A percentile compares a stretch with the other conserved stretches of the same genome.
phyloP scores from a whole-genome alignment of 2,888 invertebrate species.

The Chymomyza fuscimana region DNA sequence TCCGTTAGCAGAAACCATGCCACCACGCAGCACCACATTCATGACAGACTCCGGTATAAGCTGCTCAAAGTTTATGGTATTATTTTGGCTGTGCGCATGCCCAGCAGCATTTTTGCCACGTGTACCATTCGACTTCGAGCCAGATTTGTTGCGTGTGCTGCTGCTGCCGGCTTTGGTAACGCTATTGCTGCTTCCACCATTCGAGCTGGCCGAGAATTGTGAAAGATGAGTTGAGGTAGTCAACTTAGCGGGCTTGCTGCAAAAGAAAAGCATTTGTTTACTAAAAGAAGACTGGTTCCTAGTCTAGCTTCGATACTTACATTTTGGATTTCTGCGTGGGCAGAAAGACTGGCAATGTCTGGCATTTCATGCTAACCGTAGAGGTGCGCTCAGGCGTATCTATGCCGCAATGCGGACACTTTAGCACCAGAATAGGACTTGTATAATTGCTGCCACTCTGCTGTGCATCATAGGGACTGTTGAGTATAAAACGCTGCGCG shows the following conservation, averaged over 20 bases:
- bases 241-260: slow-evolving; percentile 78
- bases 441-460: slow-evolving; percentile 77
- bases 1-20: slow-evolving; percentile 55
- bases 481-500: slow-evolving; percentile 80
- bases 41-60: slow-evolving; percentile 79
- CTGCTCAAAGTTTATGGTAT: slow-evolving; percentile 75
- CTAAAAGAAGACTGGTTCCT: neutral
- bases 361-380: slow-evolving; percentile 83
- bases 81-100: slow-evolving; percentile 13
- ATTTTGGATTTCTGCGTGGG: slow-evolving; percentile 80
- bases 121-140: slow-evolving; percentile 41
- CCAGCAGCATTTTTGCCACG: slow-evolving; percentile 26
- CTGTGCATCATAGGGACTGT: slow-evolving; percentile 79
- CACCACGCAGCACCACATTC: slow-evolving; percentile 76
- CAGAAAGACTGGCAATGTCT: slow-evolving; percentile 83
- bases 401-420: slow-evolving; percentile 88
- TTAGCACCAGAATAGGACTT: slow-evolving; percentile 77
- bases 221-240: slow-evolving; percentile 56
- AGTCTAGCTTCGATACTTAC: slow-evolving; percentile 51
- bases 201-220: slow-evolving; percentile 40
- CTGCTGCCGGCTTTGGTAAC: slow-evolving; percentile 7
- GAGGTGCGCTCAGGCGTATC: slow-evolving; percentile 82
- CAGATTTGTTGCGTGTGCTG: slow-evolving; percentile 31
- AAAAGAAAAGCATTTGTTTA: neutral
- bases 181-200: slow-evolving; percentile 18